phyloP scores from a whole-genome alignment of 1,140 invertebrate species.

The Globodera rostochiensis region DNA sequence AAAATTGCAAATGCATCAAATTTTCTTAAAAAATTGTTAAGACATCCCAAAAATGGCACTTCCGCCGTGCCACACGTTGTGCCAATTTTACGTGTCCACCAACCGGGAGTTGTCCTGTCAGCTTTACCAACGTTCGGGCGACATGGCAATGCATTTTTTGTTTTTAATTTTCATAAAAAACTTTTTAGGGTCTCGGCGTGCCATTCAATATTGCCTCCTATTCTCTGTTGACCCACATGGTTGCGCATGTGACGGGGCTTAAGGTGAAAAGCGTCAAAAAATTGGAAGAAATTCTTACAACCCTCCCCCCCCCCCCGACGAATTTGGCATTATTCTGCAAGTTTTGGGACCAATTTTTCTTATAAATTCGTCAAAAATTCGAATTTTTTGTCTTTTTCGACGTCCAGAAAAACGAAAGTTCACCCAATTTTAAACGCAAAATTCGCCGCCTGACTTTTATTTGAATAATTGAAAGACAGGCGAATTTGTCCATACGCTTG shows the following conservation, averaged over 20 bases:
- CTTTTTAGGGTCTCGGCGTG: conserved; percentile 81
- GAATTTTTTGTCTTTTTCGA: too few species aligned
- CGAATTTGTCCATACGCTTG: conserved; percentile 93
- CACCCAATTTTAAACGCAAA: neutral
- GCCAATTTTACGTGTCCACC: conserved; percentile 86
- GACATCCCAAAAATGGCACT: conserved; percentile 90
- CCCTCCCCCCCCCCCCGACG: too few species aligned
- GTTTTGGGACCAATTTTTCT: too few species aligned
- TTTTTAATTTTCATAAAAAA: neutral
- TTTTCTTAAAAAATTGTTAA: conserved; percentile 44
- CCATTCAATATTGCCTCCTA: conserved; percentile 99
- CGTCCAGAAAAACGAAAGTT: neutral
- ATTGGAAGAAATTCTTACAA: neutral
- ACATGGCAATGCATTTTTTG: conserved; percentile 74
- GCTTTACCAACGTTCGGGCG: conserved; percentile 93
- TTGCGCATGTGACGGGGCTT: conserved; percentile 87
- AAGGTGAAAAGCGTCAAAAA: conserved; percentile 67
- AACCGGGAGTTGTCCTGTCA: conserved; percentile 82
- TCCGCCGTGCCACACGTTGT: conserved; percentile 92
- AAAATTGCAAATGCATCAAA: too few species aligned
- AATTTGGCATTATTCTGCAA: neutral
- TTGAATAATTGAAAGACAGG: conserved; percentile 73
- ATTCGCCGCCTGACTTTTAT: neutral
- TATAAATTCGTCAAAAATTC: too few species aligned
- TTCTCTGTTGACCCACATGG: conserved; percentile 89